Evolutionary conservation across 2,797 vertebrate species (phyloP).

Genomic region (Enoplosus armatus): DNA sequence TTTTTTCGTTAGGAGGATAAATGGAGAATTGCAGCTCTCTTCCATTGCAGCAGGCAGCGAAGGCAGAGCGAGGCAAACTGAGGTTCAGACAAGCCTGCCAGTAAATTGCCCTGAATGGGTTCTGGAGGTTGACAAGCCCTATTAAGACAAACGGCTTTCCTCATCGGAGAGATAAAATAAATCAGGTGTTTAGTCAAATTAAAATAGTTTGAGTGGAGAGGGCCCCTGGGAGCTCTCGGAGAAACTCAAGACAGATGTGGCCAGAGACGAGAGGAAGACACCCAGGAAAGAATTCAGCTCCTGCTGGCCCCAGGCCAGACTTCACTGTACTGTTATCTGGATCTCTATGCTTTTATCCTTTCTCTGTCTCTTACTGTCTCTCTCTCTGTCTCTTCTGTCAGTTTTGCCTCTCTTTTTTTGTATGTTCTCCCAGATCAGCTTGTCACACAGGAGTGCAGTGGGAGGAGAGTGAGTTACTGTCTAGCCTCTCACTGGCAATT

Average conservation of each 20-base stretch:
- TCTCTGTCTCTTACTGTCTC: conserved; percentile 32
- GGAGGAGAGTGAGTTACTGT: conserved; percentile 86
- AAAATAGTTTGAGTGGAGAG: conserved; percentile 99
- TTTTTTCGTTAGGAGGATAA: conserved; percentile 88
- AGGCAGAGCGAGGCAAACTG: conserved; percentile 79
- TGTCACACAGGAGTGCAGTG: conserved; percentile 82
- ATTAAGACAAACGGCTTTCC: conserved; percentile 99
- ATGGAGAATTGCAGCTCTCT: conserved; percentile 95
- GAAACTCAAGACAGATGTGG: conserved; percentile 99
- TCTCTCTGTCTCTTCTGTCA: conserved; percentile 35
- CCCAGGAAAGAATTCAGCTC: conserved; percentile 88
- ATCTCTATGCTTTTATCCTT: conserved; percentile 60
- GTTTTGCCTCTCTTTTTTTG: conserved; percentile 60
- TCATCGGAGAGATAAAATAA: conserved; percentile 99
- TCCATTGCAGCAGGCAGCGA: conserved; percentile 88
- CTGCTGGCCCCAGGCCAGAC: conserved; percentile 82
- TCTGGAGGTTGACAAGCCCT: conserved; percentile 98
- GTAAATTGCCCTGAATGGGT: conserved; percentile 97
- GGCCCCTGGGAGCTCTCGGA: conserved; percentile 94
- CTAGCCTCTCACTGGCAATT: conserved; percentile 87
- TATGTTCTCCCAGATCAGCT: conserved; percentile 75
- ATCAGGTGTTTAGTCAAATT: conserved; percentile 99
- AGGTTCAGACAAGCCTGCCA: conserved; percentile 89
- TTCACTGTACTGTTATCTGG: conserved; percentile 73
- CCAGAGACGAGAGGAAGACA: conserved; percentile 93